phyloP scores from a whole-genome alignment of 2,888 invertebrate species.

The Leucophenga maculata region DNA sequence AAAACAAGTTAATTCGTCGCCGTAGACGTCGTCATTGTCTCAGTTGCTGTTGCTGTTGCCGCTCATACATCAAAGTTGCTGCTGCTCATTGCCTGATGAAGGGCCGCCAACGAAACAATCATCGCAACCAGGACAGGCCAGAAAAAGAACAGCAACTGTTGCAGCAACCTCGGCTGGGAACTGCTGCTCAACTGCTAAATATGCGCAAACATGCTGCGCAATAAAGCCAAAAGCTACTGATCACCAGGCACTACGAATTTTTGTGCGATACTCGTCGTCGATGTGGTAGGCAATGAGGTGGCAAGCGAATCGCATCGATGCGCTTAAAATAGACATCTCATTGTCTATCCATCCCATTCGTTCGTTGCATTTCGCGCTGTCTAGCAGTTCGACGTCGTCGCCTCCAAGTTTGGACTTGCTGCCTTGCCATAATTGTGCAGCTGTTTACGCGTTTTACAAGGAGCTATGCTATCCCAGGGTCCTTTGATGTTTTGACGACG shows the following conservation, averaged over 20 bases:
- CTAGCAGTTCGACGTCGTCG: too few species aligned
- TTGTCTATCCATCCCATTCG: neutral
- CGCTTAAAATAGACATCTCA: constrained; percentile 5
- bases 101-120: constrained; percentile 65
- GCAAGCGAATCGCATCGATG: too few species aligned
- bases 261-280: constrained; percentile 13
- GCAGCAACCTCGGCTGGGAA: constrained; percentile 6
- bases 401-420: constrained; percentile 15
- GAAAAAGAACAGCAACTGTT: constrained; percentile 16
- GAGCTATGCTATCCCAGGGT: too few species aligned
- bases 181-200: constrained; percentile 36
- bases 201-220: constrained; percentile 55
- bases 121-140: constrained; percentile 36
- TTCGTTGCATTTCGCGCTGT: neutral
- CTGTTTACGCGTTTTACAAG: neutral
- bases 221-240: constrained; percentile 63
- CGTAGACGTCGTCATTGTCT: constrained; percentile 21
- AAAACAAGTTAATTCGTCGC: constrained; percentile 68
- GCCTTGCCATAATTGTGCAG: constrained; percentile 15
- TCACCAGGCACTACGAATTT: constrained; percentile 24
- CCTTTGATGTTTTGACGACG: too few species aligned
- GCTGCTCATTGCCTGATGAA: constrained; percentile 51
- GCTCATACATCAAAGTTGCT: constrained; percentile 27
- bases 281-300: neutral
- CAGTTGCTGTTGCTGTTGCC: neutral